Conservation (phyloP, 2,888 invertebrate species). For the Parapristionchus giblindavisi region DNA sequence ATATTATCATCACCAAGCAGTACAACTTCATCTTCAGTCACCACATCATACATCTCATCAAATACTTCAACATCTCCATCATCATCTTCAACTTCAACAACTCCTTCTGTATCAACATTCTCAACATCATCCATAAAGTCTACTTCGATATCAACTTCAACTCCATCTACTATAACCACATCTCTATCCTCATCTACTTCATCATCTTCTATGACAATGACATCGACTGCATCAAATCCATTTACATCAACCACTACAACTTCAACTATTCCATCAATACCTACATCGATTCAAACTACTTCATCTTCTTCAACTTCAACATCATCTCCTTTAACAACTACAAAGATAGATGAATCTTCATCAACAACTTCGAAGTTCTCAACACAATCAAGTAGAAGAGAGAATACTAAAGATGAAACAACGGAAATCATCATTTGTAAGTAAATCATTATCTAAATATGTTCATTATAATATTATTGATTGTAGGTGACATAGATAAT, state of each 20-base stretch:
- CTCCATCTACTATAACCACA: background rate
- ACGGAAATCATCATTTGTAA: background rate
- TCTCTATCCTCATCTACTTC: background rate
- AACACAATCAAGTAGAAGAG: too few species aligned
- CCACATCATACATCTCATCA: background rate
- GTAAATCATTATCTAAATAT: background rate
- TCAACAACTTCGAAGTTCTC: background rate
- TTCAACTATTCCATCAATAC: background rate
- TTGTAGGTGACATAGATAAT: background rate
- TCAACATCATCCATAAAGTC: background rate
- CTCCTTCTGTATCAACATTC: background rate
- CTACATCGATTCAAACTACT: too few species aligned
- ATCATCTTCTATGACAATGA: background rate
- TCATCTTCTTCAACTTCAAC: background rate
- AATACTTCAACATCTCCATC: too few species aligned
- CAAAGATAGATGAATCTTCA: background rate
- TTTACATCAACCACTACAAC: background rate
- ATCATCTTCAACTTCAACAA: background rate
- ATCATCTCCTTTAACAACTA: background rate
- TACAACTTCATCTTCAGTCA: background rate
- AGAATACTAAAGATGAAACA: background rate
- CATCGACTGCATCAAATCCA: background rate
- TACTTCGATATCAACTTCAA: background rate
- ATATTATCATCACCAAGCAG: background rate
- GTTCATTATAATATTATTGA: background rate